phyloP scores from a whole-genome alignment of 2,113 vertebrate species.

The Cephalophus harveyi region DNA sequence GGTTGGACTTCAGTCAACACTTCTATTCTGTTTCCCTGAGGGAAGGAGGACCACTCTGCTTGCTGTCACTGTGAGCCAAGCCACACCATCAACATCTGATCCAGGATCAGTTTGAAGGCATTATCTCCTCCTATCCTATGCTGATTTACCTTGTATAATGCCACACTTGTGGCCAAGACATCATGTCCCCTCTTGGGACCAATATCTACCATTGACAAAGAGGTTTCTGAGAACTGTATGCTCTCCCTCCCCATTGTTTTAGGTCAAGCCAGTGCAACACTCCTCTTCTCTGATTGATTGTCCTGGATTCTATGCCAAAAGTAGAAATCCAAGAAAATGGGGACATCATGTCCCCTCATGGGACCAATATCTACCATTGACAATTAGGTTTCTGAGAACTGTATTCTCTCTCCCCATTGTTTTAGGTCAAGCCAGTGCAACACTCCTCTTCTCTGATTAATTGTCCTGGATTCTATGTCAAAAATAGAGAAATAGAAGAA shows the following conservation, averaged over 20 bases:
- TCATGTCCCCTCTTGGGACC: not conserved
- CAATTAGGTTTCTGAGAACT: not conserved
- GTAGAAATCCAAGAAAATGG: too few species aligned
- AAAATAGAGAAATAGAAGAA: not conserved
- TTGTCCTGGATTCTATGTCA: not conserved
- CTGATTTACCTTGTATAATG: not conserved
- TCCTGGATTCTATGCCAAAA: not conserved
- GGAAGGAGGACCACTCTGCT: not conserved
- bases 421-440: not conserved
- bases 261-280: not conserved
- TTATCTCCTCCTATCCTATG: not conserved
- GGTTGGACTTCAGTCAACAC: not conserved
- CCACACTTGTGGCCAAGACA: not conserved
- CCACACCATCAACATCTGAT: not conserved
- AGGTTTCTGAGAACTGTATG: not conserved
- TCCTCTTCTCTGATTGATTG: not conserved
- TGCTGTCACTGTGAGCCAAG: not conserved
- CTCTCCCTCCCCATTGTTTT: not conserved
- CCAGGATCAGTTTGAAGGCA: not conserved
- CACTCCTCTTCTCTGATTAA: not conserved
- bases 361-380: too few species aligned
- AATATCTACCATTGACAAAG: not conserved
- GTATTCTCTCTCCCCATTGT: not conserved
- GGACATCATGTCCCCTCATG: too few species aligned
- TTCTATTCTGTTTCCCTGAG: not conserved